A percentile compares a stretch with the other conserved stretches of the same genome.
Conservation (phyloP, 2,113 vertebrate species). For the Gopherus evgoodei region DNA sequence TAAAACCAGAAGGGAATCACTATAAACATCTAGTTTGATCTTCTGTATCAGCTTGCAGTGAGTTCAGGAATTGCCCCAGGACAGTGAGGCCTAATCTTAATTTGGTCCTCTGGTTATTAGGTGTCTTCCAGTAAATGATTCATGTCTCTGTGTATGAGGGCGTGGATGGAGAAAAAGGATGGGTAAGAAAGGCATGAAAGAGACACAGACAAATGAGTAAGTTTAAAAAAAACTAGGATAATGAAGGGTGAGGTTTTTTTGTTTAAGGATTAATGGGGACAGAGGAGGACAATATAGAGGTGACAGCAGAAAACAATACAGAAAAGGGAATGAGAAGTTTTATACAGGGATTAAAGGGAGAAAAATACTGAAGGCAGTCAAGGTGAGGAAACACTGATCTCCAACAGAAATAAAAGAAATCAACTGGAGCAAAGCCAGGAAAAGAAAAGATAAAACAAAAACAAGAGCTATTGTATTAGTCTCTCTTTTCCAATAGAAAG, state of each 20-base stretch:
- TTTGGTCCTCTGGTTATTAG: neutral
- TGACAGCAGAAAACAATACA: neutral
- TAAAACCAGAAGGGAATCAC: neutral
- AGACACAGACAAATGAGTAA: neutral
- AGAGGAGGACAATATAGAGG: neutral
- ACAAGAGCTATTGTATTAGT: neutral
- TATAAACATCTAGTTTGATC: neutral
- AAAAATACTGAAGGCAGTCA: neutral
- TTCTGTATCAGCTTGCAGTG: neutral
- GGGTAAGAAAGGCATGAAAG: neutral
- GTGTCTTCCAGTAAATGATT: neutral
- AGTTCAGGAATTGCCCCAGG: neutral
- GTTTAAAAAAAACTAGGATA: neutral
- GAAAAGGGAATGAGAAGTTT: neutral
- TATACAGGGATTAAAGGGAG: neutral
- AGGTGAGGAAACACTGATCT: neutral
- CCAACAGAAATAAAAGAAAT: neutral
- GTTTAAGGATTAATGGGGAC: neutral
- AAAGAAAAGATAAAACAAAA: neutral
- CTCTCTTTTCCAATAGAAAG: neutral
- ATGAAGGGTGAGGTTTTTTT: neutral
- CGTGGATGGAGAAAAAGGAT: neutral
- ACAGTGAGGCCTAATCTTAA: neutral
- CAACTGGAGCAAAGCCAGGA: neutral
- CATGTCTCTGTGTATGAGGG: neutral